Evolutionary conservation across 2,113 vertebrate species (phyloP).

Genomic region (Theristicus caerulescens): DNA sequence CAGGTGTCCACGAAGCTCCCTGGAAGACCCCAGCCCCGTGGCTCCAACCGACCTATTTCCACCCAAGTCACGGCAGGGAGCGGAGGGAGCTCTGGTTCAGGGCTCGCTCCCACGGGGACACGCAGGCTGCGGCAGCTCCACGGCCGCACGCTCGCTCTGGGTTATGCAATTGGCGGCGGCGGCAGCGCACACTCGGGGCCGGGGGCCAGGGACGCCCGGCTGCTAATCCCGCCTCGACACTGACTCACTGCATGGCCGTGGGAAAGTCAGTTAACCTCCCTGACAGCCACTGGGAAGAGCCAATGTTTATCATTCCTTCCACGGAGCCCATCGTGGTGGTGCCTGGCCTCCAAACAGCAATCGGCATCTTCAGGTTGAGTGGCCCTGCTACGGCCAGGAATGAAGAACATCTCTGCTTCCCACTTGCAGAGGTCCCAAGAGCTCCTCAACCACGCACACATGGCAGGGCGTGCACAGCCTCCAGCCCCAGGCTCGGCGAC

Average conservation of each 20-base stretch:
- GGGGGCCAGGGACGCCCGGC: background rate
- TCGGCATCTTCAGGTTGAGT: background rate
- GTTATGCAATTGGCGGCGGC: background rate
- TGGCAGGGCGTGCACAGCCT: fast-evolving
- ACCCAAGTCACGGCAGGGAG: background rate
- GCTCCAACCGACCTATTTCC: background rate
- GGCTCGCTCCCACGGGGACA: fast-evolving
- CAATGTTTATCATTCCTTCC: conserved; percentile 35
- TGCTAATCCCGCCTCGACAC: conserved; percentile 36
- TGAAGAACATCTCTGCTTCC: background rate
- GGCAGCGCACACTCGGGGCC: background rate
- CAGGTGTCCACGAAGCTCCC: background rate
- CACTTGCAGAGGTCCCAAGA: background rate
- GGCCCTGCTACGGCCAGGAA: background rate
- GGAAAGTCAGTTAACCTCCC: conserved; percentile 46
- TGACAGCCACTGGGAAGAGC: background rate
- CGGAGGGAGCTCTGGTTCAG: fast-evolving
- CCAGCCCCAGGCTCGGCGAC: background rate
- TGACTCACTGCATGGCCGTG: background rate
- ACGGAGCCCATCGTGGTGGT: background rate
- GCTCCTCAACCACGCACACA: fast-evolving
- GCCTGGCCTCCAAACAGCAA: background rate
- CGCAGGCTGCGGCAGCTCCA: background rate
- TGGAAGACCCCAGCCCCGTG: background rate
- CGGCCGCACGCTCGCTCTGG: fast-evolving